Conservation (phyloP, 2,797 vertebrate species). For the Artibeus lituratus region DNA sequence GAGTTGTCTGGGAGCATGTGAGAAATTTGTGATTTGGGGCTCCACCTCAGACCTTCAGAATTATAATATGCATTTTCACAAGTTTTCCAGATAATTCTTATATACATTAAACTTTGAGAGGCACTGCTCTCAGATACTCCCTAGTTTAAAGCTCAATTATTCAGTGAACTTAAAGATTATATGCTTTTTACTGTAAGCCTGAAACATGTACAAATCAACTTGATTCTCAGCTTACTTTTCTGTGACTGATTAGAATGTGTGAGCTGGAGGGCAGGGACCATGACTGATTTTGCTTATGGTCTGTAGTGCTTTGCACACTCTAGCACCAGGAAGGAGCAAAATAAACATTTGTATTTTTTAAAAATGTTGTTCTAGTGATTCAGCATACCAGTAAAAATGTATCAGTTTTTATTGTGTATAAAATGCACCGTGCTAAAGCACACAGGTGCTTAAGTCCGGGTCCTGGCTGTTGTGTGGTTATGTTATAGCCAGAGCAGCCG, state of each 20-base stretch:
- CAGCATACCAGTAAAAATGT: background rate
- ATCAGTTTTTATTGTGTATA: background rate
- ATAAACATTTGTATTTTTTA: background rate
- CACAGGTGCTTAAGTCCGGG: background rate
- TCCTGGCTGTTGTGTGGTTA: background rate
- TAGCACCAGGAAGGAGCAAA: background rate
- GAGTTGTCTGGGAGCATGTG: background rate
- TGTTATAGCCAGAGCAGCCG: background rate
- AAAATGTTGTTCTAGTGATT: background rate
- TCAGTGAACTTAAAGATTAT: background rate
- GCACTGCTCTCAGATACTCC: background rate
- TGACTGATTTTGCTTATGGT: background rate
- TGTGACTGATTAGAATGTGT: background rate
- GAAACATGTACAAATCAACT: background rate
- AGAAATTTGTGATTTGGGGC: background rate
- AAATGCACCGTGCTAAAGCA: background rate
- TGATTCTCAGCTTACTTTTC: background rate
- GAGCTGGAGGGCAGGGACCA: background rate
- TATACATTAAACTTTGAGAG: background rate
- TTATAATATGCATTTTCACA: conserved; percentile 1
- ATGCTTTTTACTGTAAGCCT: background rate
- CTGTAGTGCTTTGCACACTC: background rate
- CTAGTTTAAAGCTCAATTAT: background rate
- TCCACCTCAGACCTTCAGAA: background rate
- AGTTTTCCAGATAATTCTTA: background rate